Percentiles rank a stretch among this genome's conserved stretches.
These are phyloP conservation scores for Saxicola maurus DNA, from an alignment of 2,797 vertebrate genomes.

Conservation along the genomic window DNA sequence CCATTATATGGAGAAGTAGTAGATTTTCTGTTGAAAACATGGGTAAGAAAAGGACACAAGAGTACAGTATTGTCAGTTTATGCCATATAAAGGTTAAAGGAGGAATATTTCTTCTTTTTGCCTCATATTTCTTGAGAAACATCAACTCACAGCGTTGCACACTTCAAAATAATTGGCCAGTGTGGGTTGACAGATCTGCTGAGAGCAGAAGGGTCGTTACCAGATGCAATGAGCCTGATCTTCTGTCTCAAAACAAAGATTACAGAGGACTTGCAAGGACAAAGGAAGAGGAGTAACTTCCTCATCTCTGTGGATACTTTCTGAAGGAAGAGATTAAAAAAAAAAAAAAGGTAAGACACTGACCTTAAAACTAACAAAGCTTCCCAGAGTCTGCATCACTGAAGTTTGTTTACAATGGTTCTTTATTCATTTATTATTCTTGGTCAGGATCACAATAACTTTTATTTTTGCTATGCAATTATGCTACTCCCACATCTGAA, in stretches of 20 bases:
- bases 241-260: background rate
- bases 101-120: background rate
- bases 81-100: background rate
- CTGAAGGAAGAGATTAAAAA: background rate
- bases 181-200: background rate
- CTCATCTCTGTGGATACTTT: background rate
- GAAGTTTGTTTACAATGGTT: background rate
- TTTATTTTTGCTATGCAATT: accelerated
- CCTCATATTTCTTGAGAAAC: background rate
- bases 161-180: background rate
- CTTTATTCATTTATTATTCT: background rate
- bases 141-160: background rate
- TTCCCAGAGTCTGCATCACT: background rate
- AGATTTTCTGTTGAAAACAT: background rate
- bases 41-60: background rate
- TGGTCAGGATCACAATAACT: background rate
- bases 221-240: background rate
- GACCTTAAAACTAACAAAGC: background rate
- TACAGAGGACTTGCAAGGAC: background rate
- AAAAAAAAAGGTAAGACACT: background rate
- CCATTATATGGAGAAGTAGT: background rate
- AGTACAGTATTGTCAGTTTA: background rate
- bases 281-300: background rate
- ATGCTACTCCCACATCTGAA: background rate
- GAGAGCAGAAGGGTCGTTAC: background rate